Evolutionary conservation across 2,113 vertebrate genomes (phyloP).

Genomic region (Cichladusa arquata): DNA sequence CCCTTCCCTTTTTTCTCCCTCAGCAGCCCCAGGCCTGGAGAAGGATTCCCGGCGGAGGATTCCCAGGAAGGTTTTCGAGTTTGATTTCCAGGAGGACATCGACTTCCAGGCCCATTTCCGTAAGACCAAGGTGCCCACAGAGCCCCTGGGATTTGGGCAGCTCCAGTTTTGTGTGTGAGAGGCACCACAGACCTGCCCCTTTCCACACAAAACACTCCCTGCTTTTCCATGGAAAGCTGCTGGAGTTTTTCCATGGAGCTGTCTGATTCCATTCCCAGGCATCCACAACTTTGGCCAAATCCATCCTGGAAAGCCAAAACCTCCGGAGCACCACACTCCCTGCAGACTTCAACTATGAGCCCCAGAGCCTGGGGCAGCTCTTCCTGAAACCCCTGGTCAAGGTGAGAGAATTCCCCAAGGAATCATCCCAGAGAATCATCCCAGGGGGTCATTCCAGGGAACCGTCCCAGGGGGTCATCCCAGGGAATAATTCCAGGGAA

Average conservation of each 20-base stretch:
- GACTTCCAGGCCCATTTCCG: conserved; percentile 82
- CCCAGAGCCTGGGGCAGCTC: conserved; percentile 78
- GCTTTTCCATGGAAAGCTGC: not conserved
- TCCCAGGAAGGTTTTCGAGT: conserved; percentile 79
- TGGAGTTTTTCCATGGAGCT: not conserved
- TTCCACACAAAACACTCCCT: not conserved
- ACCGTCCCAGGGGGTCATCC: fast-evolving
- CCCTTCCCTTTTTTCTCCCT: not conserved
- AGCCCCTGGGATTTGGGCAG: not conserved
- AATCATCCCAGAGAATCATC: too few species aligned
- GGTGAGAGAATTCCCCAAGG: not conserved
- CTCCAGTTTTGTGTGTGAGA: not conserved
- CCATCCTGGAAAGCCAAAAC: conserved; percentile 76
- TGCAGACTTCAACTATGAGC: conserved; percentile 85
- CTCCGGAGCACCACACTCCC: conserved; percentile 85
- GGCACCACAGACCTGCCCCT: not conserved
- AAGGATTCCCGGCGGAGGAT: conserved; percentile 67
- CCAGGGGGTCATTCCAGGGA: too few species aligned
- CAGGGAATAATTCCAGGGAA: fast-evolving
- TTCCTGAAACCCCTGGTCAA: conserved; percentile 80
- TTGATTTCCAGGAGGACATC: conserved; percentile 84
- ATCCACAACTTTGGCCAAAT: conserved; percentile 78
- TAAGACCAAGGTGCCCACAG: conserved; percentile 77
- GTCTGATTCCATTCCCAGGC: conserved; percentile 70
- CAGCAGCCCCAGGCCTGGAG: not conserved